These are phyloP conservation scores for Elgaria multicarinata DNA, from an alignment of 2,113 vertebrate genomes.

Conservation along the genomic window DNA sequence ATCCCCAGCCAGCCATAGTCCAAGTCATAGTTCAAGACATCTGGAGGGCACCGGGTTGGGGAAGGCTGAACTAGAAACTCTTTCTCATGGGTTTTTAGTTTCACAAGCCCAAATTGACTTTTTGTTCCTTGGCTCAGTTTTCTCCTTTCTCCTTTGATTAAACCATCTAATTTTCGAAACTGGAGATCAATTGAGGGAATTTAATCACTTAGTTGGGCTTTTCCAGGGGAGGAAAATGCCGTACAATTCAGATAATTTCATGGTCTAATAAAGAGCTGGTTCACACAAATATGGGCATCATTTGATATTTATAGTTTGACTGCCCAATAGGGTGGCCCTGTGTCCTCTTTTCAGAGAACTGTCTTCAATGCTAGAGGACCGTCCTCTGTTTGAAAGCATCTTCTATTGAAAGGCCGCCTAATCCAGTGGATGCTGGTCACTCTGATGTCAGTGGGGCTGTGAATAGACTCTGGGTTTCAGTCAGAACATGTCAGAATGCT, in stretches of 20 bases:
- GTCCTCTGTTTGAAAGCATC: no score
- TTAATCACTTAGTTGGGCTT: not conserved
- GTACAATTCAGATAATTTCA: not conserved
- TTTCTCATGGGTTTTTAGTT: not conserved
- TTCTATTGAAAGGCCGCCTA: no score
- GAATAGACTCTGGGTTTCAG: no score
- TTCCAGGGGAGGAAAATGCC: not conserved
- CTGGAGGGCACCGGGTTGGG: no score
- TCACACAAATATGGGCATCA: no score
- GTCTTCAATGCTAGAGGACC: no score
- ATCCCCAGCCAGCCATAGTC: no score
- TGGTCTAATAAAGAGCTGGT: not conserved
- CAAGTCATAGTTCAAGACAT: no score
- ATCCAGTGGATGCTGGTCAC: no score
- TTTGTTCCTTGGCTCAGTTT: conserved; percentile 21
- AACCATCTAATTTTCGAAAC: conserved; percentile 13
- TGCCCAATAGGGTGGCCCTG: not conserved
- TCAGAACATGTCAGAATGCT: no score
- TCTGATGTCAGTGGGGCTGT: no score
- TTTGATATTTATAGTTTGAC: not conserved
- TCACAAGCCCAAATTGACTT: conserved; percentile 9
- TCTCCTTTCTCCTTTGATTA: not conserved
- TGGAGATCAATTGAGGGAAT: not conserved
- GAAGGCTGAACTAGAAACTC: not conserved
- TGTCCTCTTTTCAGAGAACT: no score